Percentiles rank a stretch among this genome's conserved stretches.
Conservation (phyloP, 2,888 invertebrate species). For the Pterostichus niger region DNA sequence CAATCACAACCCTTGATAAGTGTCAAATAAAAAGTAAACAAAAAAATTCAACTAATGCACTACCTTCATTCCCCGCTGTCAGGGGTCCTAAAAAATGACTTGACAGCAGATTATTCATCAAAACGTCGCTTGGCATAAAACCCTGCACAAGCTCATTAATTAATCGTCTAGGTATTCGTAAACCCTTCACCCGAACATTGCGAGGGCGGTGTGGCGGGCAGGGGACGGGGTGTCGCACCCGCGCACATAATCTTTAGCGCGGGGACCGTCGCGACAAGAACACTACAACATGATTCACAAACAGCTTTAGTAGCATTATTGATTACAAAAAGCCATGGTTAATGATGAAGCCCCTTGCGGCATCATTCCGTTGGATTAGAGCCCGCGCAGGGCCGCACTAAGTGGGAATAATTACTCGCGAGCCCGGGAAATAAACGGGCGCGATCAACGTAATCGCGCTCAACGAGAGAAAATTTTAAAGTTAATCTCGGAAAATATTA, state of each 20-base stretch:
- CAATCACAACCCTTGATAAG: constrained; percentile 35
- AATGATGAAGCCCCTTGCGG: constrained; percentile 70
- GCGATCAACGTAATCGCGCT: constrained; percentile 14
- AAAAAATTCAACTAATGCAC: constrained; percentile 53
- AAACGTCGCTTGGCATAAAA: constrained; percentile 61
- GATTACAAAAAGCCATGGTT: constrained; percentile 70
- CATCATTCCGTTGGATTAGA: constrained; percentile 69
- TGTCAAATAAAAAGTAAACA: constrained; percentile 38
- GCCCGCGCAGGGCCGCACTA: constrained; percentile 53
- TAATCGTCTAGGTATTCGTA: constrained; percentile 64
- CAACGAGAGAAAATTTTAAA: constrained; percentile 32
- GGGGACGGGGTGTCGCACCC: neutral
- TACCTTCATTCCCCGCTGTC: constrained; percentile 23
- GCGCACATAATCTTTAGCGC: constrained; percentile 48
- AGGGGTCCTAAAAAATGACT: constrained; percentile 59
- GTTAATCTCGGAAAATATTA: constrained; percentile 37
- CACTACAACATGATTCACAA: constrained; percentile 69
- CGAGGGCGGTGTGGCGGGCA: neutral
- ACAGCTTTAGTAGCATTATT: constrained; percentile 70
- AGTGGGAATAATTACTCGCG: constrained; percentile 44
- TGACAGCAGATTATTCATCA: constrained; percentile 67
- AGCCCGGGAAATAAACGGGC: constrained; percentile 35
- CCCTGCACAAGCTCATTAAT: constrained; percentile 64
- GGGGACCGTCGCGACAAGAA: constrained; percentile 43
- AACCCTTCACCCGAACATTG: constrained; percentile 44